Conservation (phyloP, 2,888 invertebrate genomes). For the Parelbella ahira region DNA sequence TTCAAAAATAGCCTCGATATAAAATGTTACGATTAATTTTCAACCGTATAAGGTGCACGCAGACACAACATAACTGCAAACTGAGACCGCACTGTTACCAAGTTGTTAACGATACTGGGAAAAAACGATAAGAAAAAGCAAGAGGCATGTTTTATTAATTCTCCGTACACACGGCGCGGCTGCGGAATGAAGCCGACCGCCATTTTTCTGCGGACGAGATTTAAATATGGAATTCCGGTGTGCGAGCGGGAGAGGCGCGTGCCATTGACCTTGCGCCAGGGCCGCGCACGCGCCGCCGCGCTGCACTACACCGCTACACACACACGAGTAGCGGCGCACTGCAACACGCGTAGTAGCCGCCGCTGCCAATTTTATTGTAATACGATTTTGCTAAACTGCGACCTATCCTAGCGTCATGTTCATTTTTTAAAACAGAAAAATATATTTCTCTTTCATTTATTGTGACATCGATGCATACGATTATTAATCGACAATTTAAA, state of each 20-base stretch:
- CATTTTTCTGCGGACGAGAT: conserved; percentile 81
- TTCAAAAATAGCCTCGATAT: conserved; percentile 35
- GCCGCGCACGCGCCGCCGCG: conserved; percentile 67
- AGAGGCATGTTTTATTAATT: conserved; percentile 77
- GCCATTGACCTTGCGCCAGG: conserved; percentile 78
- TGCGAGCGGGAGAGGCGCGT: conserved; percentile 77
- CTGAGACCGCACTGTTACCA: conserved; percentile 53
- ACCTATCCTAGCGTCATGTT: too few species aligned
- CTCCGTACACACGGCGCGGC: conserved; percentile 66
- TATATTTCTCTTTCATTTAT: too few species aligned
- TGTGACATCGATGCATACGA: too few species aligned
- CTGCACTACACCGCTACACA: conserved; percentile 20
- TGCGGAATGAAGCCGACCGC: conserved; percentile 73
- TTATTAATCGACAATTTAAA: too few species aligned
- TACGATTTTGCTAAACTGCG: background rate
- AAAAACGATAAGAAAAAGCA: conserved; percentile 67
- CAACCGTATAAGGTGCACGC: conserved; percentile 37
- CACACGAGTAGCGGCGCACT: conserved; percentile 5
- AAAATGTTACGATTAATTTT: conserved; percentile 51
- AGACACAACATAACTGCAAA: conserved; percentile 51
- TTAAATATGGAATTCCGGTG: conserved; percentile 81
- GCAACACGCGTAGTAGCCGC: conserved; percentile 19
- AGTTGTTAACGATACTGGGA: conserved; percentile 63
- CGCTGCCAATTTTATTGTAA: conserved; percentile 15
- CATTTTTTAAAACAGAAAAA: too few species aligned